Percentiles rank a stretch among this genome's conserved stretches.
Conservation (phyloP, 2,797 vertebrate genomes). For the Pantherophis alleghaniensis region DNA sequence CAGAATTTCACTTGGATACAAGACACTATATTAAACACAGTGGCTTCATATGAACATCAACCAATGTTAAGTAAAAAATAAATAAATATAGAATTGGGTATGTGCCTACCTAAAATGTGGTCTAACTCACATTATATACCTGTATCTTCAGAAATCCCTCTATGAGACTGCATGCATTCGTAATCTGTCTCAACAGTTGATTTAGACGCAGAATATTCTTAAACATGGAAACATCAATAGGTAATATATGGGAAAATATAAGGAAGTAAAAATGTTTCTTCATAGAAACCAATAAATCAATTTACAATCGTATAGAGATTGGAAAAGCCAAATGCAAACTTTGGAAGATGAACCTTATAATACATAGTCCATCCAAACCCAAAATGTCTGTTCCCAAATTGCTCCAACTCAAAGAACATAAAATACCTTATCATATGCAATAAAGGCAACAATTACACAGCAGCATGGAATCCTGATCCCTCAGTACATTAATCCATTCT, state of each 20-base stretch:
- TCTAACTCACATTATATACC: neutral
- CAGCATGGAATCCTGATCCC: neutral
- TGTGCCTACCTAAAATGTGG: neutral
- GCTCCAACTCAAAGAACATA: neutral
- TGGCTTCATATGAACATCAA: neutral
- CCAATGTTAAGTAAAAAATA: neutral
- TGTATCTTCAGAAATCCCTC: neutral
- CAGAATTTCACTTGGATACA: neutral
- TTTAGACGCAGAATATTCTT: neutral
- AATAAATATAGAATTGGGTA: neutral
- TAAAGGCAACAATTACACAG: neutral
- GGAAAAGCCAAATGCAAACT: neutral
- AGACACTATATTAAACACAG: neutral
- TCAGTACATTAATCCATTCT: neutral
- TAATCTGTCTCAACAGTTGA: neutral
- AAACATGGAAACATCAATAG: neutral
- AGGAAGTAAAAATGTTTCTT: neutral
- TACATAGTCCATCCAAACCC: neutral
- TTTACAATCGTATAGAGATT: neutral
- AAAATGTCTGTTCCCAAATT: neutral
- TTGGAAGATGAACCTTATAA: neutral
- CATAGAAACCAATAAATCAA: neutral
- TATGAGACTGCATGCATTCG: neutral
- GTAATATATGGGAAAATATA: neutral
- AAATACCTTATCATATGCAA: neutral